These are phyloP conservation scores for Acleris laterana DNA, from an alignment of 2,888 invertebrate genomes.

Conservation along the genomic window DNA sequence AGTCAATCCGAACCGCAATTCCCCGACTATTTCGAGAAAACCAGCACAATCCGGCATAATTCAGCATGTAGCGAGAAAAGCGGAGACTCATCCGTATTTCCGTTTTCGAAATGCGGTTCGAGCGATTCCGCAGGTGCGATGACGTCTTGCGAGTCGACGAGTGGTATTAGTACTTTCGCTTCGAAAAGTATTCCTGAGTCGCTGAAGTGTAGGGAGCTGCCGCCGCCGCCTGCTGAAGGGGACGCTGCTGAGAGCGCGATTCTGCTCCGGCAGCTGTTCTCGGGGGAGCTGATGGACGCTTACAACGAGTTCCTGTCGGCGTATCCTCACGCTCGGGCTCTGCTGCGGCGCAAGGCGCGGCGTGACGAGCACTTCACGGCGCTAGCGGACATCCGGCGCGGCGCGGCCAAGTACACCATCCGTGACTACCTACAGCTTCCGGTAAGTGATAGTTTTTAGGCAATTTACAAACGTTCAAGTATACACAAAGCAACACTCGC, in stretches of 20 bases:
- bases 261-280: conserved; percentile 84
- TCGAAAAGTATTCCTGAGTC: conserved; percentile 69
- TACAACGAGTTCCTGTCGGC: conserved; percentile 87
- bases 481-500: conserved; percentile 21
- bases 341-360: conserved; percentile 85
- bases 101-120: conserved; percentile 80
- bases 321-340: conserved; percentile 85
- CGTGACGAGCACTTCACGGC: conserved; percentile 88
- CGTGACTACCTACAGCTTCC: conserved; percentile 87
- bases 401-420: conserved; percentile 86
- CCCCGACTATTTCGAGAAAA: conserved; percentile 74
- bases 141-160: conserved; percentile 78
- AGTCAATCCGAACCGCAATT: conserved; percentile 75
- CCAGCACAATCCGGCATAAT: conserved; percentile 72
- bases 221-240: conserved; percentile 64
- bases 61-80: conserved; percentile 79
- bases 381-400: conserved; percentile 86
- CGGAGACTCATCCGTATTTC: conserved; percentile 78
- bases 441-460: conserved; percentile 79
- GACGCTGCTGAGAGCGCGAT: conserved; percentile 72
- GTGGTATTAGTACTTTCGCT: conserved; percentile 72
- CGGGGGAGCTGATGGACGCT: conserved; percentile 86
- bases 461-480: conserved; percentile 21
- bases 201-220: conserved; percentile 70
- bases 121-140: conserved; percentile 76